phyloP scores from a whole-genome alignment of 2,113 vertebrate genomes.

The Ploceus nigricollis region DNA sequence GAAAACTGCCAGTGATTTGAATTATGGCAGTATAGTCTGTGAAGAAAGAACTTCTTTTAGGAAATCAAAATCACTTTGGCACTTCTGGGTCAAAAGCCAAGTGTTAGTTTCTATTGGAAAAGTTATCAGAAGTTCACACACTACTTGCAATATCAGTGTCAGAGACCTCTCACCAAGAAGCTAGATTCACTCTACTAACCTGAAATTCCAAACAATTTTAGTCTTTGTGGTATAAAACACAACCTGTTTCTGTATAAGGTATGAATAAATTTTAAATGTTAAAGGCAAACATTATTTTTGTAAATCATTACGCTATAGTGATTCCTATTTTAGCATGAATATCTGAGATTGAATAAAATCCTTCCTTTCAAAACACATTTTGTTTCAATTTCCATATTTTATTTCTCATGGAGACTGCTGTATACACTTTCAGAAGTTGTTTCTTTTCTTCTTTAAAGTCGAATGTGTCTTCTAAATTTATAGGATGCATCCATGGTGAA shows the following conservation, averaged over 20 bases:
- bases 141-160: neutral
- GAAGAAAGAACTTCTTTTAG: neutral
- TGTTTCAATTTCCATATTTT: neutral
- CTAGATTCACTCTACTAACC: neutral
- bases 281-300: neutral
- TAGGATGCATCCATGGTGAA: neutral
- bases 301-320: neutral
- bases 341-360: neutral
- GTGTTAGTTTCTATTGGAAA: neutral
- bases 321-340: neutral
- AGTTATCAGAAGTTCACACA: neutral
- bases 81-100: slow-evolving; percentile 33
- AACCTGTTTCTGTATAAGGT: neutral
- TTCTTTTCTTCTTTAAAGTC: neutral
- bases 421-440: neutral
- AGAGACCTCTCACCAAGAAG: neutral
- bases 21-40: neutral
- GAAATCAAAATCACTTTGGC: neutral
- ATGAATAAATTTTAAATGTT: neutral
- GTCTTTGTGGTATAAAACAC: neutral
- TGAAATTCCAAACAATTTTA: neutral
- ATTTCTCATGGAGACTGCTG: neutral
- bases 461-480: neutral
- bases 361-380: neutral
- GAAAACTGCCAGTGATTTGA: neutral